Evolutionary conservation across 2,113 vertebrate genomes (phyloP), one percentile per base, ranked within the genome.

Genomic region (Gracilinanus agilis): DNA sequence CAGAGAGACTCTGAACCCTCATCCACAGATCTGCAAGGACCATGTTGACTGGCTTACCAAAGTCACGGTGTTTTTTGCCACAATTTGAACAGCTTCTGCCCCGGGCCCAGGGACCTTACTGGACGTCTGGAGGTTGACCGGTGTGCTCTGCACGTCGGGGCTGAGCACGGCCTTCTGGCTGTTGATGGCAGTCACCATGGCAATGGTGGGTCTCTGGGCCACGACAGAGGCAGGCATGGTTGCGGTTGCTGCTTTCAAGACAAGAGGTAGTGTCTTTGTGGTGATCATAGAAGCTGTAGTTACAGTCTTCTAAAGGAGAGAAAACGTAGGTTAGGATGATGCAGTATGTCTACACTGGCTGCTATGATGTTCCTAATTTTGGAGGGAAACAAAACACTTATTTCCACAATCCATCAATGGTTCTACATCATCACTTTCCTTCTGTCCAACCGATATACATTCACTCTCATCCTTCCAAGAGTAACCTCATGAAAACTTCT

Each of bases 251-350:
- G 99, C 99, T 99, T 99, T 99, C 98, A 99, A 99, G 98, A 99
- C 99, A 98, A 99, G 99, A 99, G 99, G 99, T 99, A 99, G 99
- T 98, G 99, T 99, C 99, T 99, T 99, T 96, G 99, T 99, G 98
- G 99, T 99, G 98, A 99, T 99, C 98, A 99, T 99, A 97, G 99
- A 99, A 95, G 99, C 99, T 98, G 99, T 99, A n/a, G 99, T 99
- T 98, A 99, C 98, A 93, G 99, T 99, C 99, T 99, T 99, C 99
- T 99, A 98, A 97, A 97, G 98, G 96, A 98, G 97, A 98, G 96
- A 98, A 94, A 98, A 98, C 97, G 98, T 90, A 93, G 54, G 97
- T 97, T 97, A 98, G 97, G 97, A 98, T 94, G 97, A 92, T 94
- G 96, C 95, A 96, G 96, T 95, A 97, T 92, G 92, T 98, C 89